These are phyloP conservation scores for Crocallis elinguaria DNA, from an alignment of 2,888 invertebrate genomes.

Conservation along the genomic window DNA sequence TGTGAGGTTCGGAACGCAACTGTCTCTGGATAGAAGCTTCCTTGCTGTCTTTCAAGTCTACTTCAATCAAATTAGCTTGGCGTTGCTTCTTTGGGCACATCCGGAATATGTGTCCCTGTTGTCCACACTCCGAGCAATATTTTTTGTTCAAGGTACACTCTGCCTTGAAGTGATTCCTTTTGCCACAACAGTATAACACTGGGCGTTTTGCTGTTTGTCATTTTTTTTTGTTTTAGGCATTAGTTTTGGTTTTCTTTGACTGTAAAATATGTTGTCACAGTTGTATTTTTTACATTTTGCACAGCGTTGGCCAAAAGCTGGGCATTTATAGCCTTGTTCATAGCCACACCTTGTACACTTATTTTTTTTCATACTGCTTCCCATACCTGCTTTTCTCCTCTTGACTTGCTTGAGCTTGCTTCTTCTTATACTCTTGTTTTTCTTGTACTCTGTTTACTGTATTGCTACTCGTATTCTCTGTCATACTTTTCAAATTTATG, in stretches of 20 bases:
- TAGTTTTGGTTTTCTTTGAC: neutral
- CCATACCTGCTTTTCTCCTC: neutral
- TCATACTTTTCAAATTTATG: neutral
- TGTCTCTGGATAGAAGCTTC: too few species aligned
- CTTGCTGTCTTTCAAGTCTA: neutral
- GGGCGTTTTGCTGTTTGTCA: neutral
- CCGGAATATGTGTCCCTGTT: constrained; percentile 4
- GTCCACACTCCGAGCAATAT: neutral
- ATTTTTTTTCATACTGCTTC: neutral
- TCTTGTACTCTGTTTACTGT: neutral
- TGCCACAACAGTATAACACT: neutral
- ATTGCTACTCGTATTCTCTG: neutral
- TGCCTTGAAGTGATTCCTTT: neutral
- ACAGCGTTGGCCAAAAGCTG: neutral
- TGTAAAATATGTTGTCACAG: too few species aligned
- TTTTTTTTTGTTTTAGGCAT: neutral
- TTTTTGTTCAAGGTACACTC: neutral
- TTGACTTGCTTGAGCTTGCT: neutral
- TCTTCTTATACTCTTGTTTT: too few species aligned
- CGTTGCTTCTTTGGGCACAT: neutral
- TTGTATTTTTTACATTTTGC: neutral
- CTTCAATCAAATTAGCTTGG: neutral
- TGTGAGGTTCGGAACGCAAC: too few species aligned
- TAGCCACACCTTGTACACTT: neutral
- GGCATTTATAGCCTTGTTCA: neutral